Percentiles rank a stretch among this genome's conserved stretches.
phyloP scores from a whole-genome alignment of 2,888 invertebrate species.

The Hanleya hanleyi region DNA sequence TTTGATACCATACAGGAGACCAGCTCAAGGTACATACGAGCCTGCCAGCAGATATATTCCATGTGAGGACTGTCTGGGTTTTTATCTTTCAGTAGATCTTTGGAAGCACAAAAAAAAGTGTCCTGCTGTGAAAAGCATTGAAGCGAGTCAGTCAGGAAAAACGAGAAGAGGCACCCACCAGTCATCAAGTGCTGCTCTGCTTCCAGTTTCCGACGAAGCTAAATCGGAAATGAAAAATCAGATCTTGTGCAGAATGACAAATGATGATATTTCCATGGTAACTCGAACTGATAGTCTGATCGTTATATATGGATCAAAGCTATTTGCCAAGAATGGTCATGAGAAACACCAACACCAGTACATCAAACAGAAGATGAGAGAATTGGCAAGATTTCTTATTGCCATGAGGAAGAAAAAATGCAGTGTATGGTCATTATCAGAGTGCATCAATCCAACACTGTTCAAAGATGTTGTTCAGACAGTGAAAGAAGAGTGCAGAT shows the following conservation, averaged over 20 bases:
- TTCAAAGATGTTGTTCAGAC: neutral
- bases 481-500: neutral
- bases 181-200: neutral
- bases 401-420: neutral
- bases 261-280: neutral
- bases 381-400: neutral
- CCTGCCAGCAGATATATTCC: no score
- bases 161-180: neutral
- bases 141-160: neutral
- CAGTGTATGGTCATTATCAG: neutral
- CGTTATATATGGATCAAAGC: neutral
- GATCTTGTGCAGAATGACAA: neutral
- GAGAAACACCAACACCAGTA: neutral
- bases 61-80: no score
- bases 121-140: neutral
- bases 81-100: neutral
- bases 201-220: neutral
- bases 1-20: no score
- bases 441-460: neutral
- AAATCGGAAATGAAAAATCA: neutral
- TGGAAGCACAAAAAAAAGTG: neutral
- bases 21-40: no score
- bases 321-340: neutral
- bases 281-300: neutral
- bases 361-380: neutral